Evolutionary conservation across 2,888 invertebrate species (phyloP), one percentile per base, ranked within the genome.

Genomic region (Xestia ashworthii): DNA sequence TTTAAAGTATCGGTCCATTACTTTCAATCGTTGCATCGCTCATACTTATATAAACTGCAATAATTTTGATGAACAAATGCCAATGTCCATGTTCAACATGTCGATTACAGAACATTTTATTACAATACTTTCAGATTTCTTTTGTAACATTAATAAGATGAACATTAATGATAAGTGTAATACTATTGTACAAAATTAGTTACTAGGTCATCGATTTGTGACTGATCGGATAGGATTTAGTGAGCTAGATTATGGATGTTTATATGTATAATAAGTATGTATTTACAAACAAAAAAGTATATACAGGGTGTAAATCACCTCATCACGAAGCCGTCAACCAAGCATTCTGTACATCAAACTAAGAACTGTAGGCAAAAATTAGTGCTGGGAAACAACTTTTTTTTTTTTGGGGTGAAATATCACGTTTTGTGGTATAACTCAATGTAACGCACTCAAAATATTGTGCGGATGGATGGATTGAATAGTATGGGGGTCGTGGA

Each of bases 41-140:
- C 11, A 53, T 64, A 41, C 1, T 65, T 50, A 41, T 66, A n/a
- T 19, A 50, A 25, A 41, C 3, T 69, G 62, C 48, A 65, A 69
- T 65, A 0, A 71, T 44, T 78, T 55, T 14, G 58, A 80, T 80
- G 58, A 65, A 22, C 71, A 41, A 55, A 78, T 78, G 32, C 38
- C 68, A 46, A 65, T 48, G 16, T 14, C 8, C 19, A 64, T 38
- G n/a, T 46, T n/a, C 38, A 66, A 48, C 67, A 70, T 67, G 46
- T 60, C 75, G 48, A 75, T 64, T 64, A 58, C 62, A 68, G 25
- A 65, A 65, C 22, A 55, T 55, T 55, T 44, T 32, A 16, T 60
- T 44, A 67, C 8, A 53, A 60, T 12, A 53, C 32, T 70, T 55
- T 65, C 44, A 38, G 64, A 70, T 48, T 5, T 8, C 0, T 44